Evolutionary conservation across 2,888 invertebrate genomes (phyloP).

Genomic region (Mimas tiliae): DNA sequence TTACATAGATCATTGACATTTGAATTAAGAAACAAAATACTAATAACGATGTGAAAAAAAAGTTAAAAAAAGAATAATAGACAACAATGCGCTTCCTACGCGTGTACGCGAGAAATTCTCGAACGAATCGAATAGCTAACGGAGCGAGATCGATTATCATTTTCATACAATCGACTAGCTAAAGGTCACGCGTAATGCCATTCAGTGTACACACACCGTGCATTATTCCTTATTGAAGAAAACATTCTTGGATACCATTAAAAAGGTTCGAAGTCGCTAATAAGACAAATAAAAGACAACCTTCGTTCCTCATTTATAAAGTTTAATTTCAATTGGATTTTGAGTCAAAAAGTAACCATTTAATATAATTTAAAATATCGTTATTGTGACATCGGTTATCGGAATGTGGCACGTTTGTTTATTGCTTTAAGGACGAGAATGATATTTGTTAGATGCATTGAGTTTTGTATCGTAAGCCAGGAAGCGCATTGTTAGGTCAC

Average conservation of each 20-base stretch:
- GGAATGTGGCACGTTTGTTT: conserved; percentile 60
- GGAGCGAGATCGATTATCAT: conserved; percentile 78
- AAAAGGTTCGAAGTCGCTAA: conserved; percentile 38
- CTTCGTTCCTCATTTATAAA: conserved; percentile 39
- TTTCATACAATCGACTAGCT: conserved; percentile 78
- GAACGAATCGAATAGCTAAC: conserved; percentile 67
- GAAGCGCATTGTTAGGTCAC: conserved; percentile 85
- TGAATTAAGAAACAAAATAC: background rate
- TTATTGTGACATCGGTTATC: conserved; percentile 53
- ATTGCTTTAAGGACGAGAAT: conserved; percentile 64
- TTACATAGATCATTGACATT: background rate
- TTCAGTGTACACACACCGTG: conserved; percentile 66
- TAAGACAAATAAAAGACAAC: conserved; percentile 39
- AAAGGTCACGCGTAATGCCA: conserved; percentile 82
- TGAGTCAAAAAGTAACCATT: conserved; percentile 56
- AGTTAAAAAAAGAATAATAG: background rate
- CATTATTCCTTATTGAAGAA: conserved; percentile 71
- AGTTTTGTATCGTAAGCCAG: conserved; percentile 81
- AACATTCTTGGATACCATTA: conserved; percentile 55
- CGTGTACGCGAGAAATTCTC: conserved; percentile 52
- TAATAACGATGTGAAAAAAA: background rate
- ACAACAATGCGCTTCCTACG: conserved; percentile 20
- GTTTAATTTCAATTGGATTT: conserved; percentile 42
- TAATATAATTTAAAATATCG: conserved; percentile 65
- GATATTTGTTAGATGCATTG: conserved; percentile 50